Base-by-base conservation (phyloP, 2,113 vertebrate species). In the Entelurus aequoreus region DNA sequence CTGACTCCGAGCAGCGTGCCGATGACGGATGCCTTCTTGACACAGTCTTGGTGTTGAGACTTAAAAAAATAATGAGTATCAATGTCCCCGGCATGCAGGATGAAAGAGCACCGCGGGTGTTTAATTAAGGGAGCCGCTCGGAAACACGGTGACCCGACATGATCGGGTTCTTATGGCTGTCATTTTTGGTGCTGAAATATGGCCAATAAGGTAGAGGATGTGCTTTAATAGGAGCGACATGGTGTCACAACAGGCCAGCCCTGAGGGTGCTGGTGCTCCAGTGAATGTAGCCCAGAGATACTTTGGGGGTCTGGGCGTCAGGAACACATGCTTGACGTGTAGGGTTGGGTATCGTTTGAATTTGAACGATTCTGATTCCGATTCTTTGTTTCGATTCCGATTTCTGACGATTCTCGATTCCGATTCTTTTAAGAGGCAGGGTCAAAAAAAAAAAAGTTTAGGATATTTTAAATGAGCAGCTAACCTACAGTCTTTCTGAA, bases 11-110 rank as follows among this genome's bases (percentile, higher is more conserved):
- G 81, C 68, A 76, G 84, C 76, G 72, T 60, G 79, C 72, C 57
- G 0, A 90, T 98, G 95, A 99, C 96, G 94, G 95, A 98, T 98
- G 95, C 91, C 91, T 97, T 97, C 95, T 98, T 99, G 97, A 99
- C 95, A 98, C 93, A 94, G 93, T 93, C 94, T 96, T 93, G 93
- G 93, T 96, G 93, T 96, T 97, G 96, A 92, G 94, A 94, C 94
- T 95, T 92, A 28, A 92, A 91, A 92, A 95, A 97, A 97, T 99
- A 98, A 99, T 99, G 97, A 98, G 95, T 97, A 97, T 95, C 97
- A 97, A 95, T 96, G 96, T 97, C 94, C 94, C 94, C 91, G 92
- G 93, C 90, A 79, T 88, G 90, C 95, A 94, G 95, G 92, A 95
- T 90, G 90, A 93, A 93, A 86, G 90, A 93, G 93, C 89, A 88